Conservation (phyloP, 2,888 invertebrate genomes). For the Argynnis bischoffii region DNA sequence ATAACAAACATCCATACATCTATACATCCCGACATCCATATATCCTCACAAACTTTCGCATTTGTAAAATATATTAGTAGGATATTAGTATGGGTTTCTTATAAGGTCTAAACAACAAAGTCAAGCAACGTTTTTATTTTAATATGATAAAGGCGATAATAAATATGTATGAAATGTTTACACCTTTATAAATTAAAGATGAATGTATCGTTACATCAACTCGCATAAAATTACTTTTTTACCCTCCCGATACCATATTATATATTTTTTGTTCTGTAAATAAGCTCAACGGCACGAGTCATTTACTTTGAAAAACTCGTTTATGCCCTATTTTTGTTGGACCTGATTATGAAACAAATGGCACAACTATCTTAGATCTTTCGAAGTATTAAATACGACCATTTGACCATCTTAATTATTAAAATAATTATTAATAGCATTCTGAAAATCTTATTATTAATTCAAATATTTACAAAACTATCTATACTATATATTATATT, state of each 20-base stretch:
- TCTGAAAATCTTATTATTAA: too few relatives aligned
- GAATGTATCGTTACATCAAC: constrained; percentile 7
- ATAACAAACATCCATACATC: too few relatives aligned
- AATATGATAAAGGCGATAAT: neutral
- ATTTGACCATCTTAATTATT: too few relatives aligned
- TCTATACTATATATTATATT: too few relatives aligned
- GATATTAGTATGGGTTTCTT: too few relatives aligned
- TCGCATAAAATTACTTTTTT: constrained; percentile 1
- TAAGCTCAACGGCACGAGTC: constrained; percentile 10
- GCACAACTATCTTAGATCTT: constrained; percentile 6
- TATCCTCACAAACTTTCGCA: too few relatives aligned
- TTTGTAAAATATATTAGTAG: too few relatives aligned
- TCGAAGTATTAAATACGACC: neutral
- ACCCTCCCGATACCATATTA: constrained; percentile 3
- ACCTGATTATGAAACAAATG: constrained; percentile 20
- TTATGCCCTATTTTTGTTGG: constrained; percentile 7
- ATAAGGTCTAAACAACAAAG: neutral
- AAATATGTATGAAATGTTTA: constrained; percentile 8
- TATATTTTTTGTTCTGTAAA: constrained; percentile 8
- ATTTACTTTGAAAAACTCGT: constrained; percentile 15
- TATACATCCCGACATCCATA: too few relatives aligned
- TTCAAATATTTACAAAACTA: too few relatives aligned
- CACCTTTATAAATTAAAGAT: constrained; percentile 15
- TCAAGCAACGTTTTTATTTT: neutral
- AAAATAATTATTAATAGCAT: too few relatives aligned